Evolutionary conservation across 2,113 vertebrate genomes (phyloP).

Genomic region (Oceanodroma tethys): DNA sequence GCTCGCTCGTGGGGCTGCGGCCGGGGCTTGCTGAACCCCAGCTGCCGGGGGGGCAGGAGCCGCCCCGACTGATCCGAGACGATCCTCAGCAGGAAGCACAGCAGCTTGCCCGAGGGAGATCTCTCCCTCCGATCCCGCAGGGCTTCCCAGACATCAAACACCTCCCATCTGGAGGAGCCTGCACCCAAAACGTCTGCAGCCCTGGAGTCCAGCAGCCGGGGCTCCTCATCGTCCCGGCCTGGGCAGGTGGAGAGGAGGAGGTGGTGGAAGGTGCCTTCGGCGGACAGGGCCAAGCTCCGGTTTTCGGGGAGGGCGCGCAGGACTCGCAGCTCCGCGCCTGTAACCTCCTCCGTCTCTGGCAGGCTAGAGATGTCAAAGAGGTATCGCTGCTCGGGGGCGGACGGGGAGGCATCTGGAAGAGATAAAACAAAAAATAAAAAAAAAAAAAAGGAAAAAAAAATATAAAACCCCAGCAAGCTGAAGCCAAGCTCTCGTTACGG

Average conservation of each 20-base stretch:
- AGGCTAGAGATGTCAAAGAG: constrained; percentile 83
- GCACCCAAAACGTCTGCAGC: constrained; percentile 64
- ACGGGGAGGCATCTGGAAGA: constrained; percentile 25
- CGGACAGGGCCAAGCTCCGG: constrained; percentile 34
- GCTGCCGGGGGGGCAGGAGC: constrained; percentile 40
- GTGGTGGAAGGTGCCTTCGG: constrained; percentile 65
- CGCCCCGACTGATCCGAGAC: constrained; percentile 59
- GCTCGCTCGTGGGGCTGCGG: constrained; percentile 73
- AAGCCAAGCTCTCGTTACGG: neutral
- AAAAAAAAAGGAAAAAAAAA: accelerated
- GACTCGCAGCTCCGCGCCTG: constrained; percentile 79
- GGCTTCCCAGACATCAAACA: constrained; percentile 79
- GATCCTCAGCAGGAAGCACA: constrained; percentile 77
- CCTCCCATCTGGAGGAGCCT: constrained; percentile 75
- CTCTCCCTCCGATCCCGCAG: constrained; percentile 52
- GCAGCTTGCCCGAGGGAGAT: neutral
- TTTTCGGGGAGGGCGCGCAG: constrained; percentile 66
- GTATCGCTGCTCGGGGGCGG: constrained; percentile 65
- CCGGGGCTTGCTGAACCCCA: constrained; percentile 71
- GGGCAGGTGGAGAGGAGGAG: constrained; percentile 79
- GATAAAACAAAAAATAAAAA: neutral
- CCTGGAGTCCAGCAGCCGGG: constrained; percentile 71
- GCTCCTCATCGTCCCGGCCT: neutral
- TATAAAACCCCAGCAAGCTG: neutral
- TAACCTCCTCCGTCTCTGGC: constrained; percentile 74